Evolutionary conservation across 2,797 vertebrate species (phyloP).

Genomic region (Gambelia wislizenii): DNA sequence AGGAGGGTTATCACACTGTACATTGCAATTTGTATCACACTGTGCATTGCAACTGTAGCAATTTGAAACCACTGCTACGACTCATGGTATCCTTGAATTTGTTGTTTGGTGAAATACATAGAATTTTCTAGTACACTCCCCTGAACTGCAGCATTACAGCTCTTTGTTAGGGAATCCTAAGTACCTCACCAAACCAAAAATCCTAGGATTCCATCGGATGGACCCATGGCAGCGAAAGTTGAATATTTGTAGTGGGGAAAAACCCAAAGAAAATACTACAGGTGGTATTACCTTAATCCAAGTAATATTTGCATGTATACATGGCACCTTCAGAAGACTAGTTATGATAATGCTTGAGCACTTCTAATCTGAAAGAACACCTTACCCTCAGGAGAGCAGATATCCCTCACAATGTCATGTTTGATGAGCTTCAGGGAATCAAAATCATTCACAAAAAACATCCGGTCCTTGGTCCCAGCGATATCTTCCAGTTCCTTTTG

Average conservation of each 20-base stretch:
- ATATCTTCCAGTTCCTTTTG: conserved; percentile 79
- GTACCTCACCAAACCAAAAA: too few relatives aligned
- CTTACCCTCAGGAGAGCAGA: conserved; percentile 86
- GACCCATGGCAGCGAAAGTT: too few relatives aligned
- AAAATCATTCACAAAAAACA: conserved; percentile 84
- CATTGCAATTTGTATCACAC: not conserved
- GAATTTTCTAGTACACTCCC: too few relatives aligned
- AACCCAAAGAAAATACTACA: too few relatives aligned
- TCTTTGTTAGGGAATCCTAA: too few relatives aligned
- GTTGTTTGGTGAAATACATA: too few relatives aligned
- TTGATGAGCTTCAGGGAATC: conserved; percentile 84
- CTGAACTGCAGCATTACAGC: too few relatives aligned
- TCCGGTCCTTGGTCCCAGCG: conserved; percentile 72
- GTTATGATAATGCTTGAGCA: not conserved
- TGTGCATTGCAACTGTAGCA: too few relatives aligned
- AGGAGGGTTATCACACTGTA: not conserved
- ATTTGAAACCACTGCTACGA: too few relatives aligned
- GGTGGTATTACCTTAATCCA: not conserved
- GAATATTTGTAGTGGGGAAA: too few relatives aligned
- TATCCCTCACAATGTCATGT: conserved; percentile 82
- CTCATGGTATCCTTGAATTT: too few relatives aligned
- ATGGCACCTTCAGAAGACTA: not conserved
- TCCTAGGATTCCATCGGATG: too few relatives aligned
- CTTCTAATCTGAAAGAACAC: not conserved
- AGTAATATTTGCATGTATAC: not conserved